A percentile compares a stretch with the other conserved stretches of the same genome.
Conservation (phyloP, 2,113 vertebrate species). For the Edolisoma coerulescens region DNA sequence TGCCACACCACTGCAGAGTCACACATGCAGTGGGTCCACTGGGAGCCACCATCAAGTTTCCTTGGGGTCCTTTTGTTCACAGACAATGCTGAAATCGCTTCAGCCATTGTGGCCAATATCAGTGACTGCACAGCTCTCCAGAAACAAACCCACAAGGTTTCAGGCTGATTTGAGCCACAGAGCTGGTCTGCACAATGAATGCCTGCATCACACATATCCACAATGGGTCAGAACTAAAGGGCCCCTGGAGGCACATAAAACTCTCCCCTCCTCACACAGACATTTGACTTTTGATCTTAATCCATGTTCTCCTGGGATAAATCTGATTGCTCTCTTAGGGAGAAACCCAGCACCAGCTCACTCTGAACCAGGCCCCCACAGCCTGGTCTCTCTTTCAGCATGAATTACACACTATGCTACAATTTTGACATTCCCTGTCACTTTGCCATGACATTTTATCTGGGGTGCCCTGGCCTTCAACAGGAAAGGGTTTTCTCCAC, state of each 20-base stretch:
- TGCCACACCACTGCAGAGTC: background rate
- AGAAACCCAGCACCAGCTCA: background rate
- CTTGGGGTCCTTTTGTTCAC: background rate
- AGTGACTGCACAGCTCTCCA: background rate
- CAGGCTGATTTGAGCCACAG: background rate
- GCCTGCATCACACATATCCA: background rate
- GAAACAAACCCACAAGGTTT: background rate
- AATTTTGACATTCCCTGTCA: background rate
- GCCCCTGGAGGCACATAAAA: background rate
- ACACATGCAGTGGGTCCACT: background rate
- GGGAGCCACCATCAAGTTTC: background rate
- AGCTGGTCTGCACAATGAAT: background rate
- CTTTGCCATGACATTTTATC: background rate
- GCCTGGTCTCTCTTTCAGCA: background rate
- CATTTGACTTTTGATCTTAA: background rate
- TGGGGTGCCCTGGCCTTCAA: background rate
- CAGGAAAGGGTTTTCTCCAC: background rate
- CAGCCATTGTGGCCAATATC: background rate
- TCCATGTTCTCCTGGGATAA: background rate
- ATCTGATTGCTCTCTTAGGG: background rate
- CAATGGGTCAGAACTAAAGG: background rate
- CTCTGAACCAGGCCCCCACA: background rate
- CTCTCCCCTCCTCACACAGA: background rate
- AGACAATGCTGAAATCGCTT: background rate
- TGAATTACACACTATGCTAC: background rate